Evolutionary conservation across 2,113 vertebrate genomes (phyloP), one percentile per base, ranked within the genome.

Genomic region (Mobula birostris): DNA sequence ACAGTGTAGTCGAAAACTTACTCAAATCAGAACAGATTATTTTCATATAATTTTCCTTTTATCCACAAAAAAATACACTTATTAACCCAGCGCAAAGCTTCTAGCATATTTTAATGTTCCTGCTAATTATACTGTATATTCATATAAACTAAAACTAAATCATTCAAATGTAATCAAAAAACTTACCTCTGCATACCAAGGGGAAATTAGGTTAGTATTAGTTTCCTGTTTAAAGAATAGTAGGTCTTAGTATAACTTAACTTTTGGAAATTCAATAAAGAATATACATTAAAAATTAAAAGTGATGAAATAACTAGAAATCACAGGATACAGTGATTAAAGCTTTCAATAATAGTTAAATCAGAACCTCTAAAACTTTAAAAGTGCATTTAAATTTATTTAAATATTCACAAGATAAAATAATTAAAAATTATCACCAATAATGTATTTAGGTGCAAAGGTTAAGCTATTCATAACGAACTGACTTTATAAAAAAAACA

Each of bases 171-270:
- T 36, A 72, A 74, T 74, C 94, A 96, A 68, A 94, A 94, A 19
- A 97, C 97, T 95, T 97, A 98, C 98, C 98, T 98, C 98, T 56
- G 97, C 94, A 97, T 97, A 98, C 98, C 98, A 98, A 96, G 97
- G 95, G 96, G 96, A 96, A 97, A 96, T 97, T 96, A 97, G 94
- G 95, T 95, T 95, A 95, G 94, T 96, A 95, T 96, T 95, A 96
- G 96, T 96, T 95, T 94, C 98, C 98, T 98, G 96, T 95, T 95
- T 95, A 95, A 95, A 97, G 95, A 96, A 98, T 97, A 95, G 97
- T 83, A 97, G 94, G 97, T 24, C 48, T 74, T 74, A 48, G 74
- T 74, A 72, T 74, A 72, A 70, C 29, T 48, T 74, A 48, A 24
- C 21, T 93, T 56, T 36, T 91, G 61, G 15, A 91, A 91, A 91